Base-by-base conservation (phyloP, 2,797 vertebrate genomes). In the Pogoniulus pusillus region DNA sequence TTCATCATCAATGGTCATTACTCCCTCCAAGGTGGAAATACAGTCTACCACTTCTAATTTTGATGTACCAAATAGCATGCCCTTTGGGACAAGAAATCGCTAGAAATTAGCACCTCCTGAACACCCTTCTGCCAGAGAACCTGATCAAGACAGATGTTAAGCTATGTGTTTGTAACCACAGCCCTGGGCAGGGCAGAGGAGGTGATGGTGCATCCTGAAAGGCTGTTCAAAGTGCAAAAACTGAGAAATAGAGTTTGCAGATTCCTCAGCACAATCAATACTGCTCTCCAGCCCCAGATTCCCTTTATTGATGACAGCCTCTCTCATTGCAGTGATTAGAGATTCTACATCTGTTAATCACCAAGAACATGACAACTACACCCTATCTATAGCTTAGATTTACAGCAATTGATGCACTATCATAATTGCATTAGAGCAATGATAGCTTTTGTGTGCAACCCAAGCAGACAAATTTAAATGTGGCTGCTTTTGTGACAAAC, bases 271-370 rank as follows among this genome's bases (percentile, higher is more conserved):
- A 69, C 0, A 3, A 96, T 97, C 96, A 91, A 95, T 96, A 91
- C 16, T 39, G 81, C 68, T 90, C 64, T 83, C 39, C 68, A 84
- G 93, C 66, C 82, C 79, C 57, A 69, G 68, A 90, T 90, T 89
- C 87, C 78, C 79, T 92, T 95, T 95, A 97, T 96, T 24, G 41
- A 96, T 95, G 93, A 90, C 92, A 95, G 76, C 77, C 66, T 94
- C 74, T 94, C 95, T 95, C 29, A 32, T 79, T 82, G 91, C 85
- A 93, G 76, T 74, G 87, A 95, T 97, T 94, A 97, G 90, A 95
- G 91, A 96, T 73, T 82, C 76, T 87, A 81, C 85, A 95, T 96
- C 91, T 96, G 96, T 92, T 96, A 97, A 96, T 96, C 93, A 94
- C 87, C 72, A 91, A 87, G 87, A 95, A 95, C 89, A 96, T 93